Conservation (phyloP, 2,888 invertebrate genomes). For the Metalampra italica region DNA sequence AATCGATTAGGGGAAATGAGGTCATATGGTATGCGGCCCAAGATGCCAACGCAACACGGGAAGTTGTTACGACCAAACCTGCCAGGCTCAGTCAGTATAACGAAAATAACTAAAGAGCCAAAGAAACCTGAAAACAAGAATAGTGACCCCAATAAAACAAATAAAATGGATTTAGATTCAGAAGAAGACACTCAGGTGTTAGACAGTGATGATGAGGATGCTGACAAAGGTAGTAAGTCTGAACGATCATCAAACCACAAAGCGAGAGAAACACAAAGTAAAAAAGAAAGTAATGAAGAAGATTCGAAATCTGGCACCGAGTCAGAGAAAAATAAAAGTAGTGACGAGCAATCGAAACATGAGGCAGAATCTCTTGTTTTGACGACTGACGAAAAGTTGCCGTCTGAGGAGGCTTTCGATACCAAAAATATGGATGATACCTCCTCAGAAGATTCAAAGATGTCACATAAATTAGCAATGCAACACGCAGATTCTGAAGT, state of each 20-base stretch:
- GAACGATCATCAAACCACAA: slow-evolving; percentile 23
- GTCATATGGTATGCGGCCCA: slow-evolving; percentile 51
- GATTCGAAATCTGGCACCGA: slow-evolving; percentile 20
- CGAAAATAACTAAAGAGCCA: slow-evolving; percentile 58
- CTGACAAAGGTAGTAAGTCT: slow-evolving; percentile 22
- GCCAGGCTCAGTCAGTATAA: slow-evolving; percentile 67
- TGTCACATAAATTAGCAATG: slow-evolving; percentile 17
- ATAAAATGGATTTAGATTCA: slow-evolving; percentile 43
- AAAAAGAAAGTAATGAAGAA: slow-evolving; percentile 10
- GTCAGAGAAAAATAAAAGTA: slow-evolving; percentile 21
- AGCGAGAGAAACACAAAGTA: slow-evolving; percentile 14
- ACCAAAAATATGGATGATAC: slow-evolving; percentile 38
- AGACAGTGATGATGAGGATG: slow-evolving; percentile 63
- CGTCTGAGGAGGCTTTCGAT: slow-evolving; percentile 60
- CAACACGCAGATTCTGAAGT: slow-evolving; percentile 29
- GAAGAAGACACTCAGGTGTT: slow-evolving; percentile 65
- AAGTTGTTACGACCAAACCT: slow-evolving; percentile 53
- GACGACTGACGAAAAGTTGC: slow-evolving; percentile 67
- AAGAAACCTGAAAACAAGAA: slow-evolving; percentile 42
- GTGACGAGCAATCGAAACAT: slow-evolving; percentile 22
- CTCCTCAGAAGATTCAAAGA: slow-evolving; percentile 22
- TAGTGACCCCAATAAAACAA: slow-evolving; percentile 30
- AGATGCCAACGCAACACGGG: slow-evolving; percentile 43
- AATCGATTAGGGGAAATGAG: slow-evolving; percentile 56
- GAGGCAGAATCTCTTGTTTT: slow-evolving; percentile 45